A percentile compares a stretch with the other conserved stretches of the same genome.
phyloP scores from a whole-genome alignment of 1,140 invertebrate species.

The Parapsyche elsis region DNA sequence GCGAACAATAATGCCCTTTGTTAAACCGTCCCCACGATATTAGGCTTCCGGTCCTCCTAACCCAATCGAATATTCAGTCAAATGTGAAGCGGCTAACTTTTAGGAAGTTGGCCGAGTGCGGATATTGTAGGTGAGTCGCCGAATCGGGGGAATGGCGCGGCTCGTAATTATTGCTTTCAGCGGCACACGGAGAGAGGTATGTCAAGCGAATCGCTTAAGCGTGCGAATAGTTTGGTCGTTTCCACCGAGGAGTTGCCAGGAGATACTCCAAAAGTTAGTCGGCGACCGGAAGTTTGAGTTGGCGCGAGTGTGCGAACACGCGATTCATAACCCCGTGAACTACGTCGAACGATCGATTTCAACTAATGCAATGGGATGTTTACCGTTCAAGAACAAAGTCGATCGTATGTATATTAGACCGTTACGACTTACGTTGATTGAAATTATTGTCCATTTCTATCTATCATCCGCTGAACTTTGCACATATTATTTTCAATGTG shows the following conservation, averaged over 20 bases:
- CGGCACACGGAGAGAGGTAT: not conserved
- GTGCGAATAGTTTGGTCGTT: constrained; percentile 11
- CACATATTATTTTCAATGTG: no score
- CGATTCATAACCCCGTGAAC: not conserved
- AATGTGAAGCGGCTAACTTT: not conserved
- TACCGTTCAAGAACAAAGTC: not conserved
- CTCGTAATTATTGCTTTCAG: constrained; percentile 29
- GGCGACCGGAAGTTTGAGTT: not conserved
- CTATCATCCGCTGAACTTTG: no score
- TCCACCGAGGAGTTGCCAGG: not conserved
- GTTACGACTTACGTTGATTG: no score
- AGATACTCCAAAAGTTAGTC: constrained; percentile 28
- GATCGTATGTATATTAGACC: no score
- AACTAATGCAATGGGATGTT: not conserved
- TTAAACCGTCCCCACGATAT: no score
- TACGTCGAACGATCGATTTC: no score
- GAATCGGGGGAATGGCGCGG: not conserved
- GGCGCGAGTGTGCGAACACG: not conserved
- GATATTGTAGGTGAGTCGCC: not conserved
- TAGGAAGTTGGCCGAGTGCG: not conserved
- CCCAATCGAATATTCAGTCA: not conserved
- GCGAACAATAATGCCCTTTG: no score
- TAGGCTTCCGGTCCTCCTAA: no score
- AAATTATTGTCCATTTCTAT: no score
- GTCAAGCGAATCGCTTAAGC: constrained; percentile 4